Base-by-base conservation (phyloP, 2,797 vertebrate genomes). In the Phoebastria nigripes region DNA sequence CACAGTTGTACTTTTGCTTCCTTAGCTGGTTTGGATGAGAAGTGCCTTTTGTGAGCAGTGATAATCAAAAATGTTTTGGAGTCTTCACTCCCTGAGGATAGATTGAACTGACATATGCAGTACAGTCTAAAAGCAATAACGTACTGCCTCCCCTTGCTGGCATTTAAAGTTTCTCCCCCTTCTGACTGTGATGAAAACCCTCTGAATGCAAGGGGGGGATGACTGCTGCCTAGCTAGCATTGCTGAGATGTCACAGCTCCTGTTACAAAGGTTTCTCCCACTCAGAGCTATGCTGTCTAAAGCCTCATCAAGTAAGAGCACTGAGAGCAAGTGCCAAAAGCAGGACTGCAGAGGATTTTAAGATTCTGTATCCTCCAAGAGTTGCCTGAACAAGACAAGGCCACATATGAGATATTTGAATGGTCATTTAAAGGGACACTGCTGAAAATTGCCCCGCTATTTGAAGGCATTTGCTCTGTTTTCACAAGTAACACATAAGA, bases 231-330 rank as follows among this genome's bases (percentile, higher is more conserved):
- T 77, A n/a, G 88, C 83, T 69, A 25, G 82, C 83, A 92, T 86
- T 95, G 86, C 87, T 93, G 95, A 67, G 81, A 86, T 97, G 76
- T 95, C 93, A 47, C 93, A 91, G 95, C 86, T 95, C 89, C 65
- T 95, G 69, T 97, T 97, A 96, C 96, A 96, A 96, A 96, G 93
- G 76, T 59, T 91, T 93, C 66, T 95, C 87, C 85, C 77, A 82
- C 87, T 92, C 90, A 59, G 49, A 87, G 78, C 61, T 88, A 44
- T 90, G 90, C 83, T 83, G 78, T 31, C 76, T 73, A 59, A 88
- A 92, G 77, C 78, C 74, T 90, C 8, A 1, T 70, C 82, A 47
- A 89, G 71, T 87, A 80, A 87, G 58, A 92, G 66, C 65, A 44
- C 46, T 14, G 47, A 52, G 28, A 89, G 17, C 83, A 93, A 95